Conservation (phyloP, 1,140 invertebrate species). For the Venturia canescens region DNA sequence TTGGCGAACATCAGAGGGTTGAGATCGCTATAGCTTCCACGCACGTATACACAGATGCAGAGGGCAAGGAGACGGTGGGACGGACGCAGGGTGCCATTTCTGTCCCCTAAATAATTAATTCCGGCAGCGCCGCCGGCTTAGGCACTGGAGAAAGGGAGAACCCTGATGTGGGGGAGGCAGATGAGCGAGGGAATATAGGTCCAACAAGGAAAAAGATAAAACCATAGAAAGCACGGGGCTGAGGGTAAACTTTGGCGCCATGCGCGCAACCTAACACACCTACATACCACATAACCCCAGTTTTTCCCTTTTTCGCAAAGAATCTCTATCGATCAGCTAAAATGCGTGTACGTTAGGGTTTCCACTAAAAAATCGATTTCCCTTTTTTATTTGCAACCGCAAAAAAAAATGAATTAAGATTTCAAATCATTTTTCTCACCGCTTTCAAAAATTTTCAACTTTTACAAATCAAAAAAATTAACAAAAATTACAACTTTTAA, state of each 20-base stretch:
- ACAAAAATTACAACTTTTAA: no score
- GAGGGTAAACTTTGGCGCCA: constrained; percentile 56
- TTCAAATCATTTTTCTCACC: no score
- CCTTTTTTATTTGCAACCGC: no score
- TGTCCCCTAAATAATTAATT: constrained; percentile 77
- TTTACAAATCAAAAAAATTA: no score
- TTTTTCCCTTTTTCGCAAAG: constrained; percentile 24
- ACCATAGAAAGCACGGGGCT: constrained; percentile 28
- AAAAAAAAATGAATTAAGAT: no score
- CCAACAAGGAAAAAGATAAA: constrained; percentile 48
- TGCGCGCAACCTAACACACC: constrained; percentile 35
- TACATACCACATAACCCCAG: constrained; percentile 15
- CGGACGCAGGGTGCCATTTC: constrained; percentile 70
- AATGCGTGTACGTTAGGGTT: constrained; percentile 12
- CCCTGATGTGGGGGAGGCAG: constrained; percentile 15
- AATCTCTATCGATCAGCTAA: constrained; percentile 38
- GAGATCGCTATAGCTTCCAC: constrained; percentile 52
- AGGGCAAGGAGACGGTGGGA: constrained; percentile 56
- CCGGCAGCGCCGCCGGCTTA: constrained; percentile 72
- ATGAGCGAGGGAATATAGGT: background rate
- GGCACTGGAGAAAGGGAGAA: constrained; percentile 61
- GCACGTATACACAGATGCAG: constrained; percentile 40
- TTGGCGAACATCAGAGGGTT: constrained; percentile 45
- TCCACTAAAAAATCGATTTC: no score
- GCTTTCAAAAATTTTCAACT: no score